A percentile compares a stretch with the other conserved stretches of the same genome.
Conservation (phyloP, 2,797 vertebrate genomes). For the Enteromius afrohamiltoni region DNA sequence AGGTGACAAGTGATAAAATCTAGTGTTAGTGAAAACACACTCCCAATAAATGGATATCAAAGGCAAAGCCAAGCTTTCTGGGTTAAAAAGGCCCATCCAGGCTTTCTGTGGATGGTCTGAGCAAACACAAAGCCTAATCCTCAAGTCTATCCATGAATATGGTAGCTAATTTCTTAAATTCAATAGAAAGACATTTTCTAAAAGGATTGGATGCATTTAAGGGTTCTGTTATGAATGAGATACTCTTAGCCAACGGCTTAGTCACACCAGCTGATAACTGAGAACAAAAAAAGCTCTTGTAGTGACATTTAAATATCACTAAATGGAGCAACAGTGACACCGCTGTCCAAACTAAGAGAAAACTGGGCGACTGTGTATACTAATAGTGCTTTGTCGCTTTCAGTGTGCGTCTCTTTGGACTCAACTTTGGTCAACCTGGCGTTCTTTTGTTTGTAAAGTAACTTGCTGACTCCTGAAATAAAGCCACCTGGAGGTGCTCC, state of each 20-base stretch:
- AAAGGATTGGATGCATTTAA: constrained; percentile 31
- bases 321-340: constrained; percentile 24
- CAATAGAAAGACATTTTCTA: constrained; percentile 22
- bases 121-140: constrained; percentile 20
- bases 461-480: constrained; percentile 68
- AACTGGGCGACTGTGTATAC: neutral
- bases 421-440: constrained; percentile 53
- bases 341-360: constrained; percentile 19
- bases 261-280: constrained; percentile 22
- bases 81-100: constrained; percentile 14
- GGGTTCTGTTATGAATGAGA: constrained; percentile 18
- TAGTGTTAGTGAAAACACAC: constrained; percentile 58
- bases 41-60: constrained; percentile 49
- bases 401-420: constrained; percentile 23
- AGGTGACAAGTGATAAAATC: constrained; percentile 53
- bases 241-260: constrained; percentile 24
- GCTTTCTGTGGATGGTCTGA: constrained; percentile 7
- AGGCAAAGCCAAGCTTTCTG: constrained; percentile 50
- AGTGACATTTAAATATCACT: neutral
- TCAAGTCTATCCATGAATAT: constrained; percentile 19
- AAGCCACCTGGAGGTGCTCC: constrained; percentile 65
- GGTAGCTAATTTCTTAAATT: constrained; percentile 19
- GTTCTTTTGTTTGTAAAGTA: constrained; percentile 59
- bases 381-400: constrained; percentile 27
- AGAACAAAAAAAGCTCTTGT: constrained; percentile 11